Percentiles rank a stretch among this genome's conserved stretches.
phyloP scores from a whole-genome alignment of 2,888 invertebrate genomes.

The Tetranychus truncatus region DNA sequence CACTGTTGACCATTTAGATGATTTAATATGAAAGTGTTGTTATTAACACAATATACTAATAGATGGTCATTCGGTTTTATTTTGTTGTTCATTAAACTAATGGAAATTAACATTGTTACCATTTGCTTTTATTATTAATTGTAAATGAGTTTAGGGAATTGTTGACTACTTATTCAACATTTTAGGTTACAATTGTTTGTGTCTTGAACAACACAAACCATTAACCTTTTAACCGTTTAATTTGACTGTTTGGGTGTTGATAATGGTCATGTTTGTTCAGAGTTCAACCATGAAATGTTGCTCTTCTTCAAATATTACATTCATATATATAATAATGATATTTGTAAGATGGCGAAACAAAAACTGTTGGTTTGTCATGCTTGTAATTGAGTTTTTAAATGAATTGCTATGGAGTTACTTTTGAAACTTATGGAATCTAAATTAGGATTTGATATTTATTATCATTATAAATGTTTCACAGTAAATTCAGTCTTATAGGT shows the following conservation, averaged over 20 bases:
- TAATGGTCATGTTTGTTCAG: neutral
- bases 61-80: neutral
- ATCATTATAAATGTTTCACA: neutral
- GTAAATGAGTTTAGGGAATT: neutral
- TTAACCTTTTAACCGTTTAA: neutral
- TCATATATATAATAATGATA: too few species aligned
- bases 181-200: neutral
- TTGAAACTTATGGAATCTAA: neutral
- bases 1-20: neutral
- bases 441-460: neutral
- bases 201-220: too few species aligned
- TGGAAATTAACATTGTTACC: neutral
- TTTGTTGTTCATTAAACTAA: neutral
- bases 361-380: neutral
- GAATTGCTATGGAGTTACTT: neutral
- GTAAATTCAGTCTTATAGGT: neutral
- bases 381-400: neutral
- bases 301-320: too few species aligned
- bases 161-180: neutral
- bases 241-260: neutral
- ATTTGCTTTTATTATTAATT: neutral
- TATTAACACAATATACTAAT: neutral
- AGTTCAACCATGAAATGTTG: neutral
- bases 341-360: neutral
- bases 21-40: neutral